Base-by-base conservation (phyloP, 2,113 vertebrate genomes). In the Eclectus roratus region DNA sequence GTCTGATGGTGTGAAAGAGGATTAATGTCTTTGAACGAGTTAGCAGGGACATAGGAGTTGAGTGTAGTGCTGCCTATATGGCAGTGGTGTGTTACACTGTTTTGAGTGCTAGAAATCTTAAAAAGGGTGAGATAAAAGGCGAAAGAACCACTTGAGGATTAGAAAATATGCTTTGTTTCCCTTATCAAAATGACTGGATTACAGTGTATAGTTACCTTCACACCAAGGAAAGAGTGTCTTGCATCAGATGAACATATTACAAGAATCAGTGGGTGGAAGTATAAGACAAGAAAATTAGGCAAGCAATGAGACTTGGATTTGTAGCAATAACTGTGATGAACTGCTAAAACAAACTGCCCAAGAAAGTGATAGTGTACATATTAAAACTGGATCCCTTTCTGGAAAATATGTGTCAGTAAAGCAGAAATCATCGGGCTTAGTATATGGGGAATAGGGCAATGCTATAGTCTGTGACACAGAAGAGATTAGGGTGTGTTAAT, bases 211-310 rank as follows among this genome's bases (percentile, higher is more conserved):
- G 94, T 83, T 96, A 92, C 76, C 69, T 93, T 94, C 90, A 90
- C 39, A 90, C 85, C 43, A 80, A 84, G 60, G 25, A 61, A 89
- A 69, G 84, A 83, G 17, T 33, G 52, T 61, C 61, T 95, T 79
- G 56, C 78, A 92, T 96, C 80, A 91, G 69, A 93, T 69, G 78
- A 81, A 71, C 44, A 41, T 81, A 79, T 91, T 91, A 71, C 82
- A 95, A 90, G 72, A 95, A 93, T 86, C 77, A 72, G 94, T 94
- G 92, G 85, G 85, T 91, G 65, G 85, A 93, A 93, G 95, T 68
- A 69, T 61, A 89, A 94, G 65, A 53, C 83, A 91, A 93, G 80
- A 39, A 88, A 95, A 94, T 86, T 78, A 90, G 91, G 81, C 50
- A 58, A 92, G 80, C 13, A 5, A 44, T 14, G 52, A 90, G 47